Conservation (phyloP, 2,113 vertebrate genomes). For the Epinephelus lanceolatus region DNA sequence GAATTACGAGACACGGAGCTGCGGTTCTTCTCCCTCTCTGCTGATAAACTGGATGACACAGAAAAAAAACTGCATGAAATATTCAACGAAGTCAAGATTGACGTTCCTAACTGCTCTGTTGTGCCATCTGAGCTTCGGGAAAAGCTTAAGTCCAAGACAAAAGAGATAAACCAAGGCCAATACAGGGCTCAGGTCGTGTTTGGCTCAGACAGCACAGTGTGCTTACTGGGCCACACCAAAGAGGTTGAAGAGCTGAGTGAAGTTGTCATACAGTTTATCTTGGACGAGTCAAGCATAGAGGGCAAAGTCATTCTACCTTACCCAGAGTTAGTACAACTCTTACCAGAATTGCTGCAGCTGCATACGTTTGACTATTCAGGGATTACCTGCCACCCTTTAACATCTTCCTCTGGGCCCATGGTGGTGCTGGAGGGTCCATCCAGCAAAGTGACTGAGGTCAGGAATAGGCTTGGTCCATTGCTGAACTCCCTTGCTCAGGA, state of each 20-base stretch:
- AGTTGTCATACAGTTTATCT: conserved; percentile 44
- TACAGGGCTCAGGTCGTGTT: conserved; percentile 33
- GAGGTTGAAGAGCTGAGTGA: conserved; percentile 58
- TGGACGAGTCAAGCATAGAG: conserved; percentile 41
- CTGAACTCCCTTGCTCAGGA: conserved; percentile 57
- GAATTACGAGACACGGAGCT: conserved; percentile 65
- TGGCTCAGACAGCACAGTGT: conserved; percentile 1
- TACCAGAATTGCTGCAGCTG: conserved; percentile 56
- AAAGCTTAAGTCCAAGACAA: conserved; percentile 35
- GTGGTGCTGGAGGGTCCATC: conserved; percentile 61
- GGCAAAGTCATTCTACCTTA: conserved; percentile 43
- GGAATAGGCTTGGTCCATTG: conserved; percentile 38
- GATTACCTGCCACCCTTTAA: conserved; percentile 41
- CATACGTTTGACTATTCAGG: conserved; percentile 46
- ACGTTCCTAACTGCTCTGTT: conserved; percentile 27
- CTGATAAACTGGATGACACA: conserved; percentile 25
- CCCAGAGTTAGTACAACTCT: conserved; percentile 40
- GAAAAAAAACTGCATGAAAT: conserved; percentile 29
- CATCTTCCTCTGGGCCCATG: conserved; percentile 12
- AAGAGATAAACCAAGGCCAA: conserved; percentile 42
- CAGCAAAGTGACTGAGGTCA: conserved; percentile 51
- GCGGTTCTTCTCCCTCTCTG: conserved; percentile 47
- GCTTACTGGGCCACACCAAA: conserved; percentile 55
- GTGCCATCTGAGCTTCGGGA: conserved; percentile 35
- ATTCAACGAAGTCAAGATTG: conserved; percentile 54